Evolutionary conservation across 2,888 invertebrate genomes (phyloP).

Genomic region (Drosophila vallismaia): DNA sequence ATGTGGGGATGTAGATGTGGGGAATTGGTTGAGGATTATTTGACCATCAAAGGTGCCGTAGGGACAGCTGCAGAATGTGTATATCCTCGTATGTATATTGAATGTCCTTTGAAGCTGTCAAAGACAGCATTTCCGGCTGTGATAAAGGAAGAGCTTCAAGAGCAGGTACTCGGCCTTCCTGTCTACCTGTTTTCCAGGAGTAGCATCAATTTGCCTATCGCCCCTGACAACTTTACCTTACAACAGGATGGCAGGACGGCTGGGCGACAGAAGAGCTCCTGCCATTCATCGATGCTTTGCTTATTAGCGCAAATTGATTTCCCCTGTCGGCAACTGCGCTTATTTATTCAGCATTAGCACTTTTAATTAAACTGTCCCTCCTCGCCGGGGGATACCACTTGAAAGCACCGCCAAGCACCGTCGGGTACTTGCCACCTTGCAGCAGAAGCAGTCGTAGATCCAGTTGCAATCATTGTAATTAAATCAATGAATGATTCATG

Average conservation of each 20-base stretch:
- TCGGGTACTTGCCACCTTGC: slow-evolving; percentile 9
- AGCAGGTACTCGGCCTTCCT: slow-evolving; percentile 1
- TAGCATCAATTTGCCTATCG: slow-evolving; percentile 22
- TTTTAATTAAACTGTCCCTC: slow-evolving; percentile 73
- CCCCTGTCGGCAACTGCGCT: slow-evolving; percentile 60
- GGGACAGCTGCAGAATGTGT: slow-evolving; percentile 22
- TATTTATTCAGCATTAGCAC: slow-evolving; percentile 80
- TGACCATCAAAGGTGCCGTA: slow-evolving; percentile 43
- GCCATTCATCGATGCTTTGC: slow-evolving; percentile 45
- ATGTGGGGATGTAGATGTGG: slow-evolving; percentile 19
- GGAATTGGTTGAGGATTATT: slow-evolving; percentile 39
- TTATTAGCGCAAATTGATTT: slow-evolving; percentile 77
- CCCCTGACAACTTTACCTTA: slow-evolving; percentile 10
- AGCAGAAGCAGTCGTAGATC: slow-evolving; percentile 23
- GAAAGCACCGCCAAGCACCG: slow-evolving; percentile 14
- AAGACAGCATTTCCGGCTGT: slow-evolving; percentile 15
- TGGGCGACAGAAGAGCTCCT: slow-evolving; percentile 19
- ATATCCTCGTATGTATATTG: slow-evolving; percentile 15
- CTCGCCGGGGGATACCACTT: slow-evolving; percentile 38
- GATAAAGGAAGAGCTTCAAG: slow-evolving; percentile 11
- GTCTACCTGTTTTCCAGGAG: neutral
- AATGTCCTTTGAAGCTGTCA: slow-evolving; percentile 53
- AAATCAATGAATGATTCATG: slow-evolving; percentile 80
- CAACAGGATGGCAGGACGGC: no score
- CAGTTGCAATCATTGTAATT: slow-evolving; percentile 75